A percentile compares a stretch with the other conserved stretches of the same genome.
Conservation (phyloP, 2,888 invertebrate genomes). For the Formica aserva region DNA sequence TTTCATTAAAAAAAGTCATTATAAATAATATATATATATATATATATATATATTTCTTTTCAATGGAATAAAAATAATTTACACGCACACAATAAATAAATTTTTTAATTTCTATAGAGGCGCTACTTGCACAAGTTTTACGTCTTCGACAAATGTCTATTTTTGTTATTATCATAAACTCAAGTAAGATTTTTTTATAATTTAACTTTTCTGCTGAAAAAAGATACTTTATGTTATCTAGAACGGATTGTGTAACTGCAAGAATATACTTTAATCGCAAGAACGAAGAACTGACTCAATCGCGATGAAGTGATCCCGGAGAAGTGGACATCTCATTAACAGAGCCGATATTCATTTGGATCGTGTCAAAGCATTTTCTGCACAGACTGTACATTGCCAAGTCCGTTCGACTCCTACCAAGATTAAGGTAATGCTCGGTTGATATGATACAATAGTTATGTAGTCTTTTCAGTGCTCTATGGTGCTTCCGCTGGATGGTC, state of each 20-base stretch:
- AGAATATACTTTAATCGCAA: neutral
- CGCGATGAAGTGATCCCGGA: neutral
- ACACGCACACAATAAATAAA: no score
- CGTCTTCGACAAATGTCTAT: neutral
- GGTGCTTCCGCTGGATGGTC: slow-evolving; percentile 61
- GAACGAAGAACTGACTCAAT: slow-evolving; percentile 7
- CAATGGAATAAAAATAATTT: neutral
- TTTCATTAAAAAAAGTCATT: neutral
- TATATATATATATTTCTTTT: no score
- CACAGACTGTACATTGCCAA: slow-evolving; percentile 62
- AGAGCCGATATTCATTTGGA: slow-evolving; percentile 15
- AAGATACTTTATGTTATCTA: neutral
- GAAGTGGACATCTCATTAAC: slow-evolving; percentile 24
- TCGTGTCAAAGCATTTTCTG: slow-evolving; percentile 36
- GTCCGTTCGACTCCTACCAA: slow-evolving; percentile 65
- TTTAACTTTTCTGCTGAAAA: neutral
- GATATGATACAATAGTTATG: slow-evolving; percentile 68
- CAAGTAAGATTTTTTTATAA: neutral
- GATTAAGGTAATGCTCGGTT: slow-evolving; percentile 73
- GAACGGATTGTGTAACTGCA: neutral
- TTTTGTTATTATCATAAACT: neutral
- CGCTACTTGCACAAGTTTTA: neutral
- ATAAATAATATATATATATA: no score
- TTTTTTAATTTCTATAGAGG: neutral
- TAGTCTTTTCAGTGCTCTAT: slow-evolving; percentile 66